Conservation (phyloP, 1,140 invertebrate species). For the Liolophura sinensis region DNA sequence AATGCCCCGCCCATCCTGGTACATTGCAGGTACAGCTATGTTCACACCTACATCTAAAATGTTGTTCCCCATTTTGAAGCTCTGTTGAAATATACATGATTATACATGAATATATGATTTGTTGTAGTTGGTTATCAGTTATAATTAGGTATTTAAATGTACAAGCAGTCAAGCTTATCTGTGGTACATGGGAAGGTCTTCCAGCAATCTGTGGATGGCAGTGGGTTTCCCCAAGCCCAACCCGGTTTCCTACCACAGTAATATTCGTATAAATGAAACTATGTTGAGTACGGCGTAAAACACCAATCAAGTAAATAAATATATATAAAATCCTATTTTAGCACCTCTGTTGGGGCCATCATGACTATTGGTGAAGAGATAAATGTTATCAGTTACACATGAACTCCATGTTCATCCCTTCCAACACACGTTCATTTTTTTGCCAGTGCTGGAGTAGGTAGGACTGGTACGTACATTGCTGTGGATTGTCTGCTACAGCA, state of each 20-base stretch:
- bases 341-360: not conserved
- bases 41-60: not conserved
- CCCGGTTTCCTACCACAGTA: not conserved
- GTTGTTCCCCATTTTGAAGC: not conserved
- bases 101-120: no score
- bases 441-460: slow-evolving; percentile 56
- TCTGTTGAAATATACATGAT: not conserved
- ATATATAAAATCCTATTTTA: no score
- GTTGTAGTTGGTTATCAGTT: no score
- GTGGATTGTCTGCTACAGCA: slow-evolving; percentile 97
- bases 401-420: not conserved
- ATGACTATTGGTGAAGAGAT: not conserved
- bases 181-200: no score
- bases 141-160: no score
- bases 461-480: slow-evolving; percentile 87
- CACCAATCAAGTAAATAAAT: not conserved
- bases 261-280: not conserved
- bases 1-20: slow-evolving; percentile 17
- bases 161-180: no score
- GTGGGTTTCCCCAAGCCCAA: no score
- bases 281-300: slow-evolving; percentile 4
- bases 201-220: no score
- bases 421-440: not conserved
- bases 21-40: slow-evolving; percentile 23
- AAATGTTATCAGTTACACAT: not conserved